Base-by-base conservation (phyloP, 2,888 invertebrate genomes). In the Xanthia togata region DNA sequence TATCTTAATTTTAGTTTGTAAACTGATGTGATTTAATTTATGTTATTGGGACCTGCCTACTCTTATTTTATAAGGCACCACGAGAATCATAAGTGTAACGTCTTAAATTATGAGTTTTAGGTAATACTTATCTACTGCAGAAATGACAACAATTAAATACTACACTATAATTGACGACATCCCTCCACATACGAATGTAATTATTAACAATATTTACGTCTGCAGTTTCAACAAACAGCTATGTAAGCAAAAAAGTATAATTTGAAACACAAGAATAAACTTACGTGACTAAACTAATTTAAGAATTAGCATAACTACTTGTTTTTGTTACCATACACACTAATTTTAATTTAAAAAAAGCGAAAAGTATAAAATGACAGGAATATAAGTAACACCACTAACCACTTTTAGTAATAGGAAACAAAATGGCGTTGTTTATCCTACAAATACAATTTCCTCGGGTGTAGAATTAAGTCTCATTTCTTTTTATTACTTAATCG, bases 401-500 rank as follows among this genome's bases (percentile, higher is more conserved):
- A 81, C 31, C 8, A 71, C 47, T 78, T 55, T 31, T 71, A 78
- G 62, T 69, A 78, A 76, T 78, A 62, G 26, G 68, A 78, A 73
- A 72, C 35, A 50, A 78, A 78, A 82, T 82, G 70, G 55, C 69
- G 62, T 68, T 76, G 76, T 85, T 83, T 83, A 38, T 73, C 31
- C 59, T 70, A 41, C 26, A 70, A 73, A 47, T 57, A 57, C 70
- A 47, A 76, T 59, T 26, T 60, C 55, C 38, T 50, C 31, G 38
- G 26, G 31, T 47, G 50, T 75, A 53, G 47, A 75, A 81, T 72
- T 74, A 81, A 68, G 72, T 23, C 47, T 50, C 70, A 44, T 83
- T 76, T 57, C 31, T 72, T 83, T 85, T 83, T 81, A 78, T 81
- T 78, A 70, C 74, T 70, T 78, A 74, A 76, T 77, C 72, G 59